A percentile compares a stretch with the other conserved stretches of the same genome.
Evolutionary conservation across 2,888 invertebrate species (phyloP).

Genomic region (Thecocarcelia acutangulata): DNA sequence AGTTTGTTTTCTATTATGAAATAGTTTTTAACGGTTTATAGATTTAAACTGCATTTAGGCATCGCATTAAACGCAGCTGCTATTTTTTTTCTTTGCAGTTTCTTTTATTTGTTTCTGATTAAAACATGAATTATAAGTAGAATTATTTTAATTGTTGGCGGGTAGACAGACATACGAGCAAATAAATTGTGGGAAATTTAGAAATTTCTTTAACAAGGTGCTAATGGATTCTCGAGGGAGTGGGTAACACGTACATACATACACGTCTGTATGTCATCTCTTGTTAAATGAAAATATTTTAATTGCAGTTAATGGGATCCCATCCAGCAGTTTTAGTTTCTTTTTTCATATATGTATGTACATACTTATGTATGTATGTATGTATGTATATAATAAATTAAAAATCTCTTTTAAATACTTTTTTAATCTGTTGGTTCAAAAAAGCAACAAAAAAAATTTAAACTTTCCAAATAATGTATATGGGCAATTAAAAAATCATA

Average conservation of each 20-base stretch:
- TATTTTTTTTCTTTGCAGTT: neutral
- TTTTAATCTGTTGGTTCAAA: neutral
- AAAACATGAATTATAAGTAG: constrained; percentile 24
- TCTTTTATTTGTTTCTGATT: neutral
- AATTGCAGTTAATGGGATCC: neutral
- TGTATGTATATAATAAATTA: too few relatives aligned
- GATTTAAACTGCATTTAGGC: constrained; percentile 12
- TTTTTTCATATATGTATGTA: too few relatives aligned
- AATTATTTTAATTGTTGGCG: constrained; percentile 20
- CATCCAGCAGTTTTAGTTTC: neutral
- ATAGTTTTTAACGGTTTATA: constrained; percentile 48
- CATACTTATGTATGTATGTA: too few relatives aligned
- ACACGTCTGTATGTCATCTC: constrained; percentile 31
- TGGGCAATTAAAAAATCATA: constrained; percentile 58
- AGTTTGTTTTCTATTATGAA: neutral
- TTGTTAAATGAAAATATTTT: constrained; percentile 11
- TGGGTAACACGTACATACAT: constrained; percentile 4
- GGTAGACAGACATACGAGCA: too few relatives aligned
- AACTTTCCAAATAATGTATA: constrained; percentile 66
- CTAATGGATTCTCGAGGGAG: constrained; percentile 18
- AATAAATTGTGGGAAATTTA: constrained; percentile 5
- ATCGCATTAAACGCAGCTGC: constrained; percentile 3
- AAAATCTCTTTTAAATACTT: neutral
- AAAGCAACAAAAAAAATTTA: constrained; percentile 49
- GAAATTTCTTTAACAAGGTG: constrained; percentile 36